Conservation (phyloP, 1,140 invertebrate species). For the Pseudoatta argentina region DNA sequence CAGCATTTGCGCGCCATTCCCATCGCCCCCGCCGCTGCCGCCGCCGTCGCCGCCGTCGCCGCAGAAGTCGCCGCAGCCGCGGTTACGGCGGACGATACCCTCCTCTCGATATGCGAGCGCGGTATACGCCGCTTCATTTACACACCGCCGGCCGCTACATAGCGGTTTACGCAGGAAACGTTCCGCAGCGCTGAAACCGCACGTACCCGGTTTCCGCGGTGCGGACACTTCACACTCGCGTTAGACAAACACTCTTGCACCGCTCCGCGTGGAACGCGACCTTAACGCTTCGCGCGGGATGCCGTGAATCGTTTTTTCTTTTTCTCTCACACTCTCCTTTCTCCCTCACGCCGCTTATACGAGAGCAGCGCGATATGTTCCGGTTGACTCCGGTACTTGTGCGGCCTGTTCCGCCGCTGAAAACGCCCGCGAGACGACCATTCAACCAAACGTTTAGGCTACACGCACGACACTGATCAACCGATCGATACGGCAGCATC, state of each 20-base stretch:
- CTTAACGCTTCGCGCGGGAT: conserved; percentile 34
- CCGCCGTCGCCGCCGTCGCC: conserved; percentile 58
- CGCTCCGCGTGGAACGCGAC: conserved; percentile 9
- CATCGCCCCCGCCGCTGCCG: conserved; percentile 65
- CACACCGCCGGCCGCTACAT: conserved; percentile 69
- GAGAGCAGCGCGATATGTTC: background rate
- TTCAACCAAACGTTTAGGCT: conserved; percentile 41
- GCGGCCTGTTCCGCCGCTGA: background rate
- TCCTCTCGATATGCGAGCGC: conserved; percentile 52
- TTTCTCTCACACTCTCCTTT: background rate
- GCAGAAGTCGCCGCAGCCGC: conserved; percentile 37
- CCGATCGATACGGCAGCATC: conserved; percentile 59
- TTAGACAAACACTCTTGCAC: no score
- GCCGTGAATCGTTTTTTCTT: background rate
- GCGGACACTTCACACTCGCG: background rate
- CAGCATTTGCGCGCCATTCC: conserved; percentile 85
- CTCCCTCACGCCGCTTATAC: no score
- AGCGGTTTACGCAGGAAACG: conserved; percentile 35
- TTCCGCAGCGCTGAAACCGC: conserved; percentile 33
- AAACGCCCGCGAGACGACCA: background rate
- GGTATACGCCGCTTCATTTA: conserved; percentile 69
- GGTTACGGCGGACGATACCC: background rate
- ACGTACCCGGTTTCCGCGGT: conserved; percentile 25
- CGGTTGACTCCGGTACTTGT: background rate
- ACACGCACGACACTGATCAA: conserved; percentile 62